Evolutionary conservation across 2,888 invertebrate genomes (phyloP), one percentile per base, ranked within the genome.

Genomic region (Heliconius erato): DNA sequence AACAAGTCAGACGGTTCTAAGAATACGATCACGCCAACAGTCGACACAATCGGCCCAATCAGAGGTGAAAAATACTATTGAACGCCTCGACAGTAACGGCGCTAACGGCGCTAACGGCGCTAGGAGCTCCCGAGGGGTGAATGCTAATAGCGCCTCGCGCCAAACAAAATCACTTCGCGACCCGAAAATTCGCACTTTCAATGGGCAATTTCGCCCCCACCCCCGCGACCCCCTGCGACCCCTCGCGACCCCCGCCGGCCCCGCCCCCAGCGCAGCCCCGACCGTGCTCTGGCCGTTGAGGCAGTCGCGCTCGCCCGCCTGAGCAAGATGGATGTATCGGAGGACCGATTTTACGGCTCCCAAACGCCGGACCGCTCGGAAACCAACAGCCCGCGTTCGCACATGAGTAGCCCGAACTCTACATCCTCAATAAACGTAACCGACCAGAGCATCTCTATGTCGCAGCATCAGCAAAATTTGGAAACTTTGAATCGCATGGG

Each of bases 361-460:
- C 90, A 90, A 81, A 92, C 93, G 88, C 94, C 93, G 87, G 94
- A 94, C 87, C 93, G 95, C 76, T 94, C 94, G 86, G 95, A 93
- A 71, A 95, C 96, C 81, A 92, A 92, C 88, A 94, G 93, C 85
- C 95, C 95, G 86, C 93, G 94, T 44, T 95, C 95, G 0, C 94
- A 94, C 86, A 93, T 93, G 92, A 95, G 94, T 88, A 96, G 95
- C 88, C 96, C 96, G 12, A 93, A 96, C 89, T 96, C 95, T 83
- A 95, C 93, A 14, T 94, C 93, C 1, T 96, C 96, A 80, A 96
- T 97, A 86, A 96, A 96, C 88, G 96, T 96, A 85, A 96, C 96
- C 76, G 95, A 94, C 68, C 94, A 96, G 85, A 95, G 92, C 85
- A 93, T 96, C 81, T 92, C 94, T 74, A 89, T 97, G 86, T 93